phyloP scores from a whole-genome alignment of 2,113 vertebrate species.

The Podarcis muralis region DNA sequence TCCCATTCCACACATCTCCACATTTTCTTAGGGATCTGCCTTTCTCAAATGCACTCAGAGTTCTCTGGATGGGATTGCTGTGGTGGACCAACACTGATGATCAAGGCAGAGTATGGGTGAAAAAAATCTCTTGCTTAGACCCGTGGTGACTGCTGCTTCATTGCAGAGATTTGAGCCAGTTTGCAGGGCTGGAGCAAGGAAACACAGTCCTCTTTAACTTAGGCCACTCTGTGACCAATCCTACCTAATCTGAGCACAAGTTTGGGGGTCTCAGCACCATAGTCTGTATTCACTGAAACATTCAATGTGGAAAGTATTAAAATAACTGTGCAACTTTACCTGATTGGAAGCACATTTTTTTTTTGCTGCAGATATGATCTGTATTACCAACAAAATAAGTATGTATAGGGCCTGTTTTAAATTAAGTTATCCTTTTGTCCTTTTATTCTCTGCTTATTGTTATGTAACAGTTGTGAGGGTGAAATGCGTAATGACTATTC shows the following conservation, averaged over 20 bases:
- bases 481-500: constrained; percentile 69
- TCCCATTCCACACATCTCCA: neutral
- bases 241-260: neutral
- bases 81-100: neutral
- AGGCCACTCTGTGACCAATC: neutral
- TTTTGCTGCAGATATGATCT: constrained; percentile 70
- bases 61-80: neutral
- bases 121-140: neutral
- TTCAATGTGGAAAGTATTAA: constrained; percentile 80
- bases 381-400: constrained; percentile 74
- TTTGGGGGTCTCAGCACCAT: constrained; percentile 34
- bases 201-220: neutral
- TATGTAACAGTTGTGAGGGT: constrained; percentile 74
- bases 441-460: constrained; percentile 74
- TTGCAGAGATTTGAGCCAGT: neutral
- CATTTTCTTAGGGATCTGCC: neutral
- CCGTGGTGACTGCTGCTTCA: neutral
- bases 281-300: constrained; percentile 37
- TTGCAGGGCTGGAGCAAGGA: neutral
- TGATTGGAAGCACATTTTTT: constrained; percentile 78
- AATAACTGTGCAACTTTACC: constrained; percentile 62
- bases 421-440: constrained; percentile 73
- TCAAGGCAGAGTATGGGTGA: neutral
- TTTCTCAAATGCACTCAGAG: neutral
- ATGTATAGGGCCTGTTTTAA: constrained; percentile 72